These are phyloP conservation scores for Neodiprion fabricii DNA, from an alignment of 1,140 invertebrate genomes.

Conservation along the genomic window DNA sequence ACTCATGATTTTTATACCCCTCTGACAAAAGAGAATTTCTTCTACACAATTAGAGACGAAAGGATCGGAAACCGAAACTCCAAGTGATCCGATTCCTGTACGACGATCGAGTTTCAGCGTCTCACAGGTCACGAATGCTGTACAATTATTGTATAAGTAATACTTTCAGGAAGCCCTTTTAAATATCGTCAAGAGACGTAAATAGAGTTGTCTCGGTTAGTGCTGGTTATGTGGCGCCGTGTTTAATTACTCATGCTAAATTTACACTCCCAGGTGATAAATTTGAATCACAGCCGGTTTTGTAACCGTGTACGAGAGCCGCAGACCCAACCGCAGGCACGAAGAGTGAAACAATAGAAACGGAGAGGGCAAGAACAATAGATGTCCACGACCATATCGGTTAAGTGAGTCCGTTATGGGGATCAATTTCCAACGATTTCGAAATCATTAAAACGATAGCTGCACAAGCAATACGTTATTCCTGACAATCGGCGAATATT, in stretches of 20 bases:
- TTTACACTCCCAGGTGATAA: neutral
- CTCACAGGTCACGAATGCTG: too few relatives aligned
- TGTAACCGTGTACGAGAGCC: neutral
- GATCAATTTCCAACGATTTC: conserved; percentile 7
- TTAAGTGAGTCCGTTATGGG: neutral
- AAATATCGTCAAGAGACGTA: too few relatives aligned
- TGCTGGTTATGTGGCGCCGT: neutral
- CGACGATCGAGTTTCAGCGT: too few relatives aligned
- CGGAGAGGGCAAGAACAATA: conserved; percentile 1
- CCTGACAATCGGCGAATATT: too few relatives aligned
- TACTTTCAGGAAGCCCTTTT: too few relatives aligned
- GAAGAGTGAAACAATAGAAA: neutral
- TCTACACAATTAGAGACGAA: too few relatives aligned
- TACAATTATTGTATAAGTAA: too few relatives aligned
- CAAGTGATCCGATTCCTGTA: too few relatives aligned
- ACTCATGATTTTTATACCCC: too few relatives aligned
- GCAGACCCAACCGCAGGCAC: neutral
- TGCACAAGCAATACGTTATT: neutral
- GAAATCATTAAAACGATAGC: neutral
- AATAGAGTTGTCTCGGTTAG: too few relatives aligned
- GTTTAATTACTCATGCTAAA: conserved; percentile 4
- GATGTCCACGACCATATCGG: neutral
- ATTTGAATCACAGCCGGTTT: conserved; percentile 1
- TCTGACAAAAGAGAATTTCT: too few relatives aligned
- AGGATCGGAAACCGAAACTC: too few relatives aligned